Percentiles rank a stretch among this genome's conserved stretches.
Evolutionary conservation across 1,140 invertebrate species (phyloP).

Genomic region (Notospermus geniculatus): DNA sequence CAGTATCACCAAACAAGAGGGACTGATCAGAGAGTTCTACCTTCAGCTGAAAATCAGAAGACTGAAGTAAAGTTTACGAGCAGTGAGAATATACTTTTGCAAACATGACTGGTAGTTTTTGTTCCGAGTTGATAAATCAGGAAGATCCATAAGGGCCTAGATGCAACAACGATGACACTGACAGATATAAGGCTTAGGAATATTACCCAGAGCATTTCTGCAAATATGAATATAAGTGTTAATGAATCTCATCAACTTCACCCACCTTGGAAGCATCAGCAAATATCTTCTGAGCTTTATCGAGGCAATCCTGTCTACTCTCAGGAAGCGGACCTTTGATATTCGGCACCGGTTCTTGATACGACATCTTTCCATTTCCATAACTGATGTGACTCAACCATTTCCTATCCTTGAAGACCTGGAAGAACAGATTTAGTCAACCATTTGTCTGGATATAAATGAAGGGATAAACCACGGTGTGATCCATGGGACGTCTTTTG

Average conservation of each 20-base stretch:
- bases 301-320: constrained; percentile 66
- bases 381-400: constrained; percentile 79
- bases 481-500: too few relatives aligned
- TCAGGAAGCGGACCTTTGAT: constrained; percentile 33
- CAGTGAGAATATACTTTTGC: background rate
- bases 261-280: constrained; percentile 69
- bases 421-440: too few relatives aligned
- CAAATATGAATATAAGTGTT: too few relatives aligned
- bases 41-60: constrained; percentile 60
- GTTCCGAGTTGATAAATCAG: too few relatives aligned
- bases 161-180: too few relatives aligned
- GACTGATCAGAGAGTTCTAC: constrained; percentile 72
- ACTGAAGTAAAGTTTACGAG: background rate
- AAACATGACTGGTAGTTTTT: background rate
- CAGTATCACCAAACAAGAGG: constrained; percentile 67
- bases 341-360: constrained; percentile 26
- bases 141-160: too few relatives aligned
- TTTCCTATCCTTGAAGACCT: constrained; percentile 76
- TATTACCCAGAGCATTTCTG: too few relatives aligned
- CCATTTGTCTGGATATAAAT: too few relatives aligned
- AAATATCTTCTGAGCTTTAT: constrained; percentile 74
- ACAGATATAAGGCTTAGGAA: too few relatives aligned
- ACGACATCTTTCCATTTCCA: constrained; percentile 70
- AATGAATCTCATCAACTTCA: constrained; percentile 9
- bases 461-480: too few relatives aligned